Evolutionary conservation across 2,888 invertebrate species (phyloP).

Genomic region (Resseliella maxima): DNA sequence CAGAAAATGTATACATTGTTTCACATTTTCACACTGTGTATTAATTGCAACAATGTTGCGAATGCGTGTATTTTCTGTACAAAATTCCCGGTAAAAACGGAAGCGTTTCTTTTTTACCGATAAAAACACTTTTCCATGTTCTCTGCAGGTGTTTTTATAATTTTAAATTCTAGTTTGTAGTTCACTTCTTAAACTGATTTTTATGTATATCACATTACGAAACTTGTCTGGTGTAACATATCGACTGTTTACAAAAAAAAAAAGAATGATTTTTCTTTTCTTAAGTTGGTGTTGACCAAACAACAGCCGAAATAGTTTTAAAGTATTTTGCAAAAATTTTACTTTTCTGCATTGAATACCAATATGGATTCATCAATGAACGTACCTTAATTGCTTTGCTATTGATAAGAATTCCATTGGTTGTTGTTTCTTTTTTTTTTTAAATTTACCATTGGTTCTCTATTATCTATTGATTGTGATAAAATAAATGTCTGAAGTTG

Average conservation of each 20-base stretch:
- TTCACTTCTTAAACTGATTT: background rate
- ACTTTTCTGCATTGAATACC: background rate
- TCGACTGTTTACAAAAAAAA: no score
- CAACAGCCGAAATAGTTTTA: no score
- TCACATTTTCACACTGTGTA: background rate
- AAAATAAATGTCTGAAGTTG: background rate
- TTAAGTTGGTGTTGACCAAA: no score
- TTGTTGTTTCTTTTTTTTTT: background rate
- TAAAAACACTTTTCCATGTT: background rate
- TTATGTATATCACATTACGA: constrained; percentile 27
- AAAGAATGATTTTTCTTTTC: no score
- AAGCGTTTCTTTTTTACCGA: background rate
- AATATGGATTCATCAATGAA: background rate
- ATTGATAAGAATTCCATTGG: background rate
- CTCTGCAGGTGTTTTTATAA: background rate
- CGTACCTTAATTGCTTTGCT: constrained; percentile 16
- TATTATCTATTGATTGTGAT: no score
- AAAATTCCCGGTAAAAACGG: background rate
- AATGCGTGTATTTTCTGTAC: constrained; percentile 37
- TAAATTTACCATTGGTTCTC: no score
- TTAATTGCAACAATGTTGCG: background rate
- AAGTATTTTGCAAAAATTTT: background rate
- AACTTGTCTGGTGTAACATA: background rate
- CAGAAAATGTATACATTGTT: background rate
- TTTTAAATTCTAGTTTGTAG: background rate